Base-by-base conservation (phyloP, 2,888 invertebrate species). In the Rhyacophila evoluta region DNA sequence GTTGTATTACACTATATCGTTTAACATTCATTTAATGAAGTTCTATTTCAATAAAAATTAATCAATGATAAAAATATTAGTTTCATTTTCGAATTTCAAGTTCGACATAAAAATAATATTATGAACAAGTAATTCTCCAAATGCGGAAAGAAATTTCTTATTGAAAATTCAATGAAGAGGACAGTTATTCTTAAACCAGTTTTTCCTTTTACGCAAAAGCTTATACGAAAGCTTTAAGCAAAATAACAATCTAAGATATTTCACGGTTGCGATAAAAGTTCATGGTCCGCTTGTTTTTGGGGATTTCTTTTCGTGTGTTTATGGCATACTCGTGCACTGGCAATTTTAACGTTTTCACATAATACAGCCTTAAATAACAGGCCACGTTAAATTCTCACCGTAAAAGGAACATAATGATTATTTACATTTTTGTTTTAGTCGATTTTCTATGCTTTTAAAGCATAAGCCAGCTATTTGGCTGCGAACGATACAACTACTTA, bases 171-270 rank as follows among this genome's bases (percentile, higher is more conserved):
- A 41, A 33, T 29, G 29, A 75, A 67, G 36, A 67, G 74, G 70
- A 36, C 55, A 78, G 70, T 36, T 72, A 41, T 33, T 78, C 74
- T 41, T 78, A 71, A 74, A 71, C 71, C 74, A 72, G 73, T 78
- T 79, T 75, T 72, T 72, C 69, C 75, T 72, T 69, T 75, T 76
- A 69, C 75, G 67, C 76, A 41, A 69, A 76, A 70, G 79, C 72
- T 70, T 79, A 75, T 72, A 55, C 74, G 69, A 70, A 76, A 76
- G 70, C 75, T 79, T 79, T 75, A 73, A 76, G 76, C 74, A 79
- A 79, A 79, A 79, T 79, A 79, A 76, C 79, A 79, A 37, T 67
- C 72, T 76, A 73, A 76, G 72, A 75, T 79, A 79, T 76, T 79
- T 79, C 79, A 41, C 41, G 75, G 72, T 70, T 55, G 68, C 72